Evolutionary conservation across 2,113 vertebrate species (phyloP).

Genomic region (Lophotis ruficrista): DNA sequence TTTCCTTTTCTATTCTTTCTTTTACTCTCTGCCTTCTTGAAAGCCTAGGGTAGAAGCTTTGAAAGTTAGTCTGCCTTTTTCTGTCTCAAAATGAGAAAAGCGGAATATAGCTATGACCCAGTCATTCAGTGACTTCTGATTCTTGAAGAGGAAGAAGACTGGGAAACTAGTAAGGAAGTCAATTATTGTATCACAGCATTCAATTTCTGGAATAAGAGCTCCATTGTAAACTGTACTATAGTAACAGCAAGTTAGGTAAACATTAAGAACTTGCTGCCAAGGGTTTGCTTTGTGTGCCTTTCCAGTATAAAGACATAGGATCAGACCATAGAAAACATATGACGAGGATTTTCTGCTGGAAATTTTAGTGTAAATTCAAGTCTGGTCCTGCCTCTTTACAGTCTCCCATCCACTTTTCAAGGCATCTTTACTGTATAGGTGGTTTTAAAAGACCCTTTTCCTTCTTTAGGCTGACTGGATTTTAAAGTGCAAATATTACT

Average conservation of each 20-base stretch:
- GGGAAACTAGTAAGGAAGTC: slow-evolving; percentile 1
- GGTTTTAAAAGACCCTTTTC: background rate
- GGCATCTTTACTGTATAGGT: background rate
- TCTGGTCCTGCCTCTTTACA: background rate
- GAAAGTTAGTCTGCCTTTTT: slow-evolving; percentile 23
- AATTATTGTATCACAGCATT: slow-evolving; percentile 10
- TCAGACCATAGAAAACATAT: background rate
- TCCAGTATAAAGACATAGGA: background rate
- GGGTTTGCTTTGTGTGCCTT: background rate
- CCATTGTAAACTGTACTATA: background rate
- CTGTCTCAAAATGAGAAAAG: slow-evolving; percentile 9
- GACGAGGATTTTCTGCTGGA: background rate
- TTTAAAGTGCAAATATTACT: background rate
- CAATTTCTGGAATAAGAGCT: slow-evolving; percentile 19
- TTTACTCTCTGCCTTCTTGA: background rate
- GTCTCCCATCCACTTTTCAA: background rate
- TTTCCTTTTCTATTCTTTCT: slow-evolving; percentile 38
- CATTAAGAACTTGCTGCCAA: background rate
- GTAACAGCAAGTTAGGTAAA: background rate
- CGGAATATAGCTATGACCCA: background rate
- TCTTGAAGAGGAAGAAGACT: slow-evolving; percentile 6
- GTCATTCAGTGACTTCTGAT: background rate
- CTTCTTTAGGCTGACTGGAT: background rate
- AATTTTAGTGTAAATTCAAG: background rate
- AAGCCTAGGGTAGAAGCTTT: background rate